phyloP scores from a whole-genome alignment of 2,113 vertebrate genomes.

The Polypterus bichir region DNA sequence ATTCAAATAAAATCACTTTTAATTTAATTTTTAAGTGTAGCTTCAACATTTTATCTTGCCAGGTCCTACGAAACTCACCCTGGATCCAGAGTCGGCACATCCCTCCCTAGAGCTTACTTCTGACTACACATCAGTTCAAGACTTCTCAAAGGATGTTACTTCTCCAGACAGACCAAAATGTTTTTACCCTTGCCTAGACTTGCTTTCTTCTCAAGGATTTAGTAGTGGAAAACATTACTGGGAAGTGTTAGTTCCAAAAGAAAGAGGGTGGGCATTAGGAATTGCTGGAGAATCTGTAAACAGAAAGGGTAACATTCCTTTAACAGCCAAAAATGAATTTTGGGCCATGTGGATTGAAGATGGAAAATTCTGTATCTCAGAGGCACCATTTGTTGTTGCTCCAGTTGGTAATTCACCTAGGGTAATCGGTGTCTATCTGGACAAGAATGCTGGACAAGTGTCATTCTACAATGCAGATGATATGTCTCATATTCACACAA shows the following conservation, averaged over 20 bases:
- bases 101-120: conserved; percentile 36
- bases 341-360: conserved; percentile 47
- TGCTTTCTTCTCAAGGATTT: conserved; percentile 38
- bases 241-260: conserved; percentile 46
- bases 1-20: too few relatives aligned
- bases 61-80: conserved; percentile 45
- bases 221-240: conserved; percentile 50
- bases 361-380: conserved; percentile 38
- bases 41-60: not conserved
- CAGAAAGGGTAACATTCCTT: conserved; percentile 40
- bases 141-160: not conserved
- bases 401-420: conserved; percentile 20
- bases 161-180: conserved; percentile 25
- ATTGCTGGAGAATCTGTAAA: conserved; percentile 41
- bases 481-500: conserved; percentile 46
- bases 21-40: not conserved
- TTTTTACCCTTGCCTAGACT: conserved; percentile 48
- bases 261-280: conserved; percentile 51
- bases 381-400: conserved; percentile 25
- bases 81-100: conserved; percentile 51
- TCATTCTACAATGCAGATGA: conserved; percentile 51
- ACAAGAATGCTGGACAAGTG: conserved; percentile 50
- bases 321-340: conserved; percentile 35
- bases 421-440: conserved; percentile 44
- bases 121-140: conserved; percentile 26